A percentile compares a stretch with the other conserved stretches of the same genome.
phyloP scores from a whole-genome alignment of 2,113 vertebrate species.

The Bombycilla garrulus region DNA sequence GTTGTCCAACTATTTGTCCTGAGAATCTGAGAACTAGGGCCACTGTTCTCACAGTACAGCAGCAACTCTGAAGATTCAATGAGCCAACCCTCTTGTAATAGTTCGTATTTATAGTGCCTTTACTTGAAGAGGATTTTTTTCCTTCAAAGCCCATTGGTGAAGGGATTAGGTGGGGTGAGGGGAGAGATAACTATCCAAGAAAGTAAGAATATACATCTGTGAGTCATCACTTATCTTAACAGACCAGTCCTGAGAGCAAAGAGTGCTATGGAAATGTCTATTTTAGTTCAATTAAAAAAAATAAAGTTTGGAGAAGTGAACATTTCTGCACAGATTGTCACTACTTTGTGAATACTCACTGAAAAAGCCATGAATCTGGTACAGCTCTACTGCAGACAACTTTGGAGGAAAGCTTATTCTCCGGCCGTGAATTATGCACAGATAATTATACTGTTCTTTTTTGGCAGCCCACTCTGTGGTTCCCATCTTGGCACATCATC shows the following conservation, averaged over 20 bases:
- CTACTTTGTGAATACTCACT: slow-evolving; percentile 62
- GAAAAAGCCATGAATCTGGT: slow-evolving; percentile 67
- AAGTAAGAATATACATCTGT: slow-evolving; percentile 57
- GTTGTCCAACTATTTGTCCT: slow-evolving; percentile 1
- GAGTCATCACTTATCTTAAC: slow-evolving; percentile 54
- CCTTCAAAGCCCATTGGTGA: neutral
- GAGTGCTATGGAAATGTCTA: slow-evolving; percentile 57
- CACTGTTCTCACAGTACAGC: neutral
- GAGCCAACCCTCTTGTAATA: neutral
- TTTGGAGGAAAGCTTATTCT: slow-evolving; percentile 67
- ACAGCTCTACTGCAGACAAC: slow-evolving; percentile 55
- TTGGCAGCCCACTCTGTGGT: slow-evolving; percentile 69
- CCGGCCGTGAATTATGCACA: slow-evolving; percentile 67
- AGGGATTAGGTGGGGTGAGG: slow-evolving; percentile 46
- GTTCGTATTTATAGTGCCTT: slow-evolving; percentile 31
- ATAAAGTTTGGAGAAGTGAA: slow-evolving; percentile 63
- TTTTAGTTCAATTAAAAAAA: slow-evolving; percentile 42
- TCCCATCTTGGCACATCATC: slow-evolving; percentile 63
- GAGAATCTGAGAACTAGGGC: neutral
- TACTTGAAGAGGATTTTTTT: neutral
- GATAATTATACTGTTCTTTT: slow-evolving; percentile 70
- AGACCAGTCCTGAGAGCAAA: slow-evolving; percentile 62
- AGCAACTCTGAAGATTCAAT: neutral
- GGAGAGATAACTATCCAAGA: slow-evolving; percentile 62
- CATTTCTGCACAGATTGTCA: slow-evolving; percentile 69